phyloP scores from a whole-genome alignment of 2,888 invertebrate species.

The Rhyacophila evoluta region DNA sequence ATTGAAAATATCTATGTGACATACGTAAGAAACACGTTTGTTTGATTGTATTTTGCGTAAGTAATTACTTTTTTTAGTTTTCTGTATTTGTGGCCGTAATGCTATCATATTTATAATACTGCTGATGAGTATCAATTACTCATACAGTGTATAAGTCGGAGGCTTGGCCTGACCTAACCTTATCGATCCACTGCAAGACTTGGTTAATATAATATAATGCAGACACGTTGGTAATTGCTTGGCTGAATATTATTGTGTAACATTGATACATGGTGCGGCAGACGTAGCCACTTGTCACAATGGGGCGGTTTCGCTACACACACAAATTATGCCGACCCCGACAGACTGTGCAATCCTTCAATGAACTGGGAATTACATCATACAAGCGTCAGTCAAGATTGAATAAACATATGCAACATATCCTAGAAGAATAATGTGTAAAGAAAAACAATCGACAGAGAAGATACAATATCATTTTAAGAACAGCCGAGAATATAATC shows the following conservation, averaged over 20 bases:
- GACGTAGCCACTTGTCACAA: slow-evolving; percentile 14
- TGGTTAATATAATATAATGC: background rate
- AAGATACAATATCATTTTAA: too few species aligned
- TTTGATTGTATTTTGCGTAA: too few species aligned
- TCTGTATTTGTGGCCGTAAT: too few species aligned
- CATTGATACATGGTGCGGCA: background rate
- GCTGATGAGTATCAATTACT: too few species aligned
- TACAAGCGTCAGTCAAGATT: background rate
- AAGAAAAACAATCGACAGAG: too few species aligned
- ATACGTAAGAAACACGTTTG: too few species aligned
- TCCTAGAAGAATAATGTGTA: too few species aligned
- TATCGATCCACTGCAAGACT: background rate
- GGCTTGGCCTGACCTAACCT: background rate
- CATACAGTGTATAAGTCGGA: too few species aligned
- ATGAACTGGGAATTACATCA: background rate
- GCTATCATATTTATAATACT: too few species aligned
- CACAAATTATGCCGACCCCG: slow-evolving; percentile 3
- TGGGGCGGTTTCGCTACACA: background rate
- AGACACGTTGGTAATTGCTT: background rate
- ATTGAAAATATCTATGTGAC: too few species aligned
- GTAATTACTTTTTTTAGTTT: too few species aligned
- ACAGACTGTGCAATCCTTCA: background rate
- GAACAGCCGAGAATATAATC: too few species aligned
- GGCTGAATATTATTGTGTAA: slow-evolving; percentile 3
- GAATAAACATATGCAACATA: background rate